Percentiles rank a stretch among this genome's conserved stretches.
Conservation (phyloP, 2,797 vertebrate genomes). For the Meriones psammophilus region DNA sequence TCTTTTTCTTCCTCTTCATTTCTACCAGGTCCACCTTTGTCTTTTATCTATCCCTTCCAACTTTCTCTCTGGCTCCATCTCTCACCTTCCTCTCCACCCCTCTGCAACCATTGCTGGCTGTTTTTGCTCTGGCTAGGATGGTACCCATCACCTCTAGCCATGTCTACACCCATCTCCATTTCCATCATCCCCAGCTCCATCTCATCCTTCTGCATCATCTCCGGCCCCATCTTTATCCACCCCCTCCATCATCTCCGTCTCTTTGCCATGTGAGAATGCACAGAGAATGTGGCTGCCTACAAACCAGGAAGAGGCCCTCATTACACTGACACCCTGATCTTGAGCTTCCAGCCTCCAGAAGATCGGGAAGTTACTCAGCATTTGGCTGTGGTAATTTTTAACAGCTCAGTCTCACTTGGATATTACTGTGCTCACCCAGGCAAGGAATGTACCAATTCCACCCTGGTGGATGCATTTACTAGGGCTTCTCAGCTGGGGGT, state of each 20-base stretch:
- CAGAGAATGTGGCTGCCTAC: neutral
- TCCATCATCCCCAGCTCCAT: neutral
- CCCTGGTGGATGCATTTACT: neutral
- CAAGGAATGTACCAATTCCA: neutral
- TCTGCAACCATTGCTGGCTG: neutral
- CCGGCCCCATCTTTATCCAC: neutral
- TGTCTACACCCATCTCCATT: neutral
- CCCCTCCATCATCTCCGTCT: neutral
- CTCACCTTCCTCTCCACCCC: neutral
- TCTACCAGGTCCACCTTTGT: neutral
- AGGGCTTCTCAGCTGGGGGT: neutral
- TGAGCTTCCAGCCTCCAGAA: neutral
- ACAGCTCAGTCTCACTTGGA: neutral
- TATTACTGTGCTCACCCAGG: no score
- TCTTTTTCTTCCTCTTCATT: no score
- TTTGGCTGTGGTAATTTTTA: neutral
- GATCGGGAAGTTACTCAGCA: neutral
- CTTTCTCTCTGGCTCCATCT: neutral
- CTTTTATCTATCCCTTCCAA: neutral
- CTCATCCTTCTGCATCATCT: neutral
- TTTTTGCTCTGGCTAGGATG: neutral
- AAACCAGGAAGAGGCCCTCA: neutral
- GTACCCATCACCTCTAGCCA: neutral
- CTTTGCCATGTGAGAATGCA: neutral
- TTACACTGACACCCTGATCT: neutral